These are phyloP conservation scores for Phymorhynchus buccinoides DNA, from an alignment of 1,140 invertebrate genomes.

Conservation along the genomic window DNA sequence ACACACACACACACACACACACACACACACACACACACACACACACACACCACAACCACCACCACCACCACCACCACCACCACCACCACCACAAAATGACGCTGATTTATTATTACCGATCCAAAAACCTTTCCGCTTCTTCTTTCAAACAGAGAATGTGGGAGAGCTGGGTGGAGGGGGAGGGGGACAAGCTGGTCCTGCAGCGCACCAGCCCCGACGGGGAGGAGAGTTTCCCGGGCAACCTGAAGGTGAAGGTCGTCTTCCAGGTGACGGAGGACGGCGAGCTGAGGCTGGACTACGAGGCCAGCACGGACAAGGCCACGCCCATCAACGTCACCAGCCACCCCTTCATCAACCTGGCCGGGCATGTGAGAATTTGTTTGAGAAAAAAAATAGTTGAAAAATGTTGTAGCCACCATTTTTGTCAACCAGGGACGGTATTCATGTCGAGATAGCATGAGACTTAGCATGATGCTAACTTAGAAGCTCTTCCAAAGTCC, in stretches of 20 bases:
- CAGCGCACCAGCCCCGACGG: slow-evolving; percentile 82
- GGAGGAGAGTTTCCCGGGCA: slow-evolving; percentile 91
- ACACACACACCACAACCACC: too few relatives aligned
- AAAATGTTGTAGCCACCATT: too few relatives aligned
- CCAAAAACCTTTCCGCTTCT: too few relatives aligned
- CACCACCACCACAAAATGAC: too few relatives aligned
- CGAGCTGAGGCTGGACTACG: slow-evolving; percentile 82
- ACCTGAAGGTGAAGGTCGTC: slow-evolving; percentile 76
- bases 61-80: too few relatives aligned
- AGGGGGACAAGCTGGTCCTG: slow-evolving; percentile 63
- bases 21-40: not conserved
- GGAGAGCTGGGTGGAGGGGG: slow-evolving; percentile 67
- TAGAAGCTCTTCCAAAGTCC: too few relatives aligned
- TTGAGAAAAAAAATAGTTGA: too few relatives aligned
- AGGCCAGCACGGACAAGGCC: slow-evolving; percentile 82
- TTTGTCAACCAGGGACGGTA: too few relatives aligned
- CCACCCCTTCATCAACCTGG: slow-evolving; percentile 95
- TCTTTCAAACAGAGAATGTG: slow-evolving; percentile 58
- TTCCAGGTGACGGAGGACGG: slow-evolving; percentile 84
- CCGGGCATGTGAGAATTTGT: slow-evolving; percentile 84
- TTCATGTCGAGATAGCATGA: too few relatives aligned
- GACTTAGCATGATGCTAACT: too few relatives aligned
- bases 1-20: not conserved
- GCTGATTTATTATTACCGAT: too few relatives aligned
- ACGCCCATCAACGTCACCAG: slow-evolving; percentile 93